These are phyloP conservation scores for Carassius gibelio DNA, from an alignment of 2,113 vertebrate species.

Conservation along the genomic window DNA sequence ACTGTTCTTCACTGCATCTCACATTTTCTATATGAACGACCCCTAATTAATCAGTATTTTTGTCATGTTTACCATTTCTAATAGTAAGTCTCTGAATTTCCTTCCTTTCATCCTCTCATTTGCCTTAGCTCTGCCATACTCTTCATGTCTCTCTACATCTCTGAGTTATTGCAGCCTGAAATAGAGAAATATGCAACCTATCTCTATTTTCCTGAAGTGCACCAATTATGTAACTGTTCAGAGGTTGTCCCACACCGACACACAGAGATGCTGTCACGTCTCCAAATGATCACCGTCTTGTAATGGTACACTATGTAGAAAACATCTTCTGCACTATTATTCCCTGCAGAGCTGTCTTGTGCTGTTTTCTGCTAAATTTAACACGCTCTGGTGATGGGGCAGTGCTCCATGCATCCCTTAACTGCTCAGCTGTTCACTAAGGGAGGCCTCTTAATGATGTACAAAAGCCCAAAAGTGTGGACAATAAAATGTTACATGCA, in stretches of 20 bases:
- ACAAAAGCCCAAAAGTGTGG: not conserved
- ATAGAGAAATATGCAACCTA: not conserved
- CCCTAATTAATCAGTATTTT: not conserved
- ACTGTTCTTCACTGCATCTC: not conserved
- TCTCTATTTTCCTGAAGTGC: slow-evolving; percentile 39
- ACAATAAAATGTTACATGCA: slow-evolving; percentile 16
- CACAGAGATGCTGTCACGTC: slow-evolving; percentile 27
- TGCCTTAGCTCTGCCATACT: not conserved
- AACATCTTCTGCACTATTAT: not conserved
- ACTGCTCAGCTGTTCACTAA: not conserved
- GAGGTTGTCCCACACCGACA: slow-evolving; percentile 30
- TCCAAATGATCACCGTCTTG: slow-evolving; percentile 15
- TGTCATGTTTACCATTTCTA: not conserved
- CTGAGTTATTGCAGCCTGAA: slow-evolving; percentile 12
- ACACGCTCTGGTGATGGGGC: not conserved
- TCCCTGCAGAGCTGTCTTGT: slow-evolving; percentile 1
- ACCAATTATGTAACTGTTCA: slow-evolving; percentile 52
- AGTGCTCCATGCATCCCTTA: slow-evolving; percentile 7
- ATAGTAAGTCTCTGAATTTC: not conserved
- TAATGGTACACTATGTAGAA: not conserved
- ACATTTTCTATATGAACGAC: not conserved
- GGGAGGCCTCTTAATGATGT: slow-evolving; percentile 8
- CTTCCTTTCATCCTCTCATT: not conserved
- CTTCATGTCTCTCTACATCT: not conserved
- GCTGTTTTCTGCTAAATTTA: slow-evolving; percentile 20